Percentiles rank a stretch among this genome's conserved stretches.
phyloP scores from a whole-genome alignment of 2,113 vertebrate genomes.

The Thryonomys swinderianus region DNA sequence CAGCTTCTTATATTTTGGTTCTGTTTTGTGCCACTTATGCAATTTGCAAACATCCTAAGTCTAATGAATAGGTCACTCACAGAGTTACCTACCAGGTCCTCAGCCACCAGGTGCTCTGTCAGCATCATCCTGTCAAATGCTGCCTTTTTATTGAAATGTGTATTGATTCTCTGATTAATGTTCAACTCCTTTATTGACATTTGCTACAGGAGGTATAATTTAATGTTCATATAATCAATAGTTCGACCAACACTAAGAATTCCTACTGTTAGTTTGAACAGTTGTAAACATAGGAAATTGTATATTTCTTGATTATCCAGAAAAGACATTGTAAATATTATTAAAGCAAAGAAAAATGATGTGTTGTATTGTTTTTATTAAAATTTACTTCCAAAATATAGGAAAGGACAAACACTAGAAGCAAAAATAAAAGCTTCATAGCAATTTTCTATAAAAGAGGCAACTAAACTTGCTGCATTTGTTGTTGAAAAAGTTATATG shows the following conservation, averaged over 20 bases:
- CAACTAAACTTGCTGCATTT: conserved; percentile 38
- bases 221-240: conserved; percentile 95
- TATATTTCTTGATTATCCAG: conserved; percentile 81
- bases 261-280: conserved; percentile 87
- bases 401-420: conserved; percentile 56
- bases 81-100: conserved; percentile 79
- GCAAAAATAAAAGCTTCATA: conserved; percentile 45
- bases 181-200: conserved; percentile 89
- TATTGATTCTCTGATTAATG: conserved; percentile 96
- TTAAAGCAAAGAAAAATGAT: conserved; percentile 82
- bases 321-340: conserved; percentile 81
- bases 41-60: conserved; percentile 69
- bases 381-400: conserved; percentile 71
- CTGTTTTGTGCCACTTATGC: conserved; percentile 33
- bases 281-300: conserved; percentile 78
- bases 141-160: conserved; percentile 87
- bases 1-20: neutral
- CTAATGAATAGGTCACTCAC: conserved; percentile 75
- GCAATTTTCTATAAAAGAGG: conserved; percentile 71
- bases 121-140: conserved; percentile 87
- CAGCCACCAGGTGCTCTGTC: conserved; percentile 77
- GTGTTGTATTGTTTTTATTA: conserved; percentile 71
- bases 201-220: conserved; percentile 92
- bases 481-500: conserved; percentile 59
- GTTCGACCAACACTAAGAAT: conserved; percentile 90